Base-by-base conservation (phyloP, 2,888 invertebrate species). In the Netelia inedita region DNA sequence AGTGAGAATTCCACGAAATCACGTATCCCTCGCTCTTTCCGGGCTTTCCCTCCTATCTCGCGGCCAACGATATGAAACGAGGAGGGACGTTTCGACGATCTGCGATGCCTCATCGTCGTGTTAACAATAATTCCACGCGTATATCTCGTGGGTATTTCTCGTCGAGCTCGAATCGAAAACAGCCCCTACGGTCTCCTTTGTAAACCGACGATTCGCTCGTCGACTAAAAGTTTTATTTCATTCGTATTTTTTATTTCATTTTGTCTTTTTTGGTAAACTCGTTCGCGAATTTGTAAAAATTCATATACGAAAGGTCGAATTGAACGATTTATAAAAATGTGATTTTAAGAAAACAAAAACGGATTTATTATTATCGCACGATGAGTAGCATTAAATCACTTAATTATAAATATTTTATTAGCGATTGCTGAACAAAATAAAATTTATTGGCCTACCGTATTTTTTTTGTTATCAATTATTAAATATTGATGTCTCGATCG, bases 1-100 rank as follows among this genome's bases (percentile, higher is more conserved):
- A 82, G 82, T 61, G 66, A 79, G 75, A 79, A 82, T 82, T 82
- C 79, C 66, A 68, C 63, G 79, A 85, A 85, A 85, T 79, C 85
- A 79, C 82, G 82, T 53, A 61, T 66, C 72, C 71, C 78, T 75
- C 68, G 35, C 28, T 74, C 79, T 75, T 72, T 75, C 50, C 23
- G 76, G n/a, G 23, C 55, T 55, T 46, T 61, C 41, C 28, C 35
- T 61, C 68, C 21, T 35, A 14, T 68, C 28, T 16, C 63, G 28
- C 35, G 43, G 43, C 28, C 50, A n/a, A 41, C 28, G 28, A 28
- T 28, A 28, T 28, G 28, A 28, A 28, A 28, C 28, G 28, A 74
- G 8, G 41, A n/a, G 19, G 2, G 35, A 11, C 16, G 10, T 50
- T 19, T 66, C 23, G 16, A 14, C 23, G 16, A 14, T 61, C 1